These are phyloP conservation scores for Porites divaricata DNA, from an alignment of 92 coral and sea anemone species.

Conservation along the genomic window DNA sequence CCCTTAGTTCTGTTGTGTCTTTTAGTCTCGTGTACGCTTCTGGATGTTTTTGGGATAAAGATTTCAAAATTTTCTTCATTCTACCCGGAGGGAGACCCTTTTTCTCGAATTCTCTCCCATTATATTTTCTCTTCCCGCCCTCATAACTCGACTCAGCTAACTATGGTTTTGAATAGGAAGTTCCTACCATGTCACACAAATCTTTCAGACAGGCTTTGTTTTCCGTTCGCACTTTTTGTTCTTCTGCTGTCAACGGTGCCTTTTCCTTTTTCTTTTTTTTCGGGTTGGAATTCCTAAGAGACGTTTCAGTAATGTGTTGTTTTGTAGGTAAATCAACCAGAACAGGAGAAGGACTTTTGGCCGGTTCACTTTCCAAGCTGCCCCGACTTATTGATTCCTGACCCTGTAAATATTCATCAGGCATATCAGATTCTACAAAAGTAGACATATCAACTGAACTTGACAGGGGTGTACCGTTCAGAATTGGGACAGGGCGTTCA, in stretches of 20 bases:
- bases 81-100: slow-evolving; percentile 18
- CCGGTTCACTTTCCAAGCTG: slow-evolving; percentile 27
- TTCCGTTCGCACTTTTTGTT: slow-evolving; percentile 1
- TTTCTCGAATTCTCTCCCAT: not conserved
- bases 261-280: slow-evolving; percentile 1
- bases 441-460: no score
- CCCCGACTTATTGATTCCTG: slow-evolving; percentile 16
- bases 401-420: slow-evolving; percentile 8
- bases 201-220: slow-evolving; percentile 24
- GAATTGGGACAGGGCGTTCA: slow-evolving; percentile 16
- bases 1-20: not conserved
- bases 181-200: slow-evolving; percentile 18
- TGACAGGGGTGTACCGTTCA: slow-evolving; percentile 12
- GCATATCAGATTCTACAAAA: slow-evolving; percentile 15
- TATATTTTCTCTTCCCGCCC: slow-evolving; percentile 13
- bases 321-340: slow-evolving; percentile 10
- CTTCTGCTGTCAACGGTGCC: slow-evolving; percentile 11
- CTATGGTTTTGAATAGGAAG: slow-evolving; percentile 1
- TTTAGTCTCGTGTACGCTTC: slow-evolving; percentile 1
- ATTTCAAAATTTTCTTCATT: slow-evolving; percentile 20
- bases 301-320: slow-evolving; percentile 5
- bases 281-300: slow-evolving; percentile 18
- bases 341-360: slow-evolving; percentile 15
- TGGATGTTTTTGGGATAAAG: slow-evolving; percentile 6
- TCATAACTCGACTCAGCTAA: slow-evolving; percentile 22